Base-by-base conservation (phyloP, 1,140 invertebrate species). In the Aradophagus sp. region DNA sequence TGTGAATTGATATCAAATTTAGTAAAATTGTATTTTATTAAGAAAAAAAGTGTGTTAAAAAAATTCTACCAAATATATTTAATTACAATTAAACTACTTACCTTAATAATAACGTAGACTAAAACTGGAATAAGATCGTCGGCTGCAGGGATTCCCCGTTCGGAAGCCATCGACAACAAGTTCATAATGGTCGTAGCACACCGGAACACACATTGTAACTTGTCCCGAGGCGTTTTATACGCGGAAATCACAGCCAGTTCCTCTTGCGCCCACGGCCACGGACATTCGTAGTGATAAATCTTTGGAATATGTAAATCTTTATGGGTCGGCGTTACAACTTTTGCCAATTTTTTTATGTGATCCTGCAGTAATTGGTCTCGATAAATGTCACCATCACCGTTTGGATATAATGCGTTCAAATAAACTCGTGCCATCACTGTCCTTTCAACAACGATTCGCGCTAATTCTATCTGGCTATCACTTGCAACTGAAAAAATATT, bases 61-160 rank as follows among this genome's bases (percentile, higher is more conserved):
- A n/a, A n/a, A n/a, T n/a, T n/a, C n/a, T n/a, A n/a, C n/a, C n/a
- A n/a, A n/a, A n/a, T n/a, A n/a, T n/a, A n/a, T n/a, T n/a, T n/a
- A n/a, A n/a, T n/a, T 23, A 23, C 58, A 32, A 32, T 2, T 17
- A 13, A 16, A 7, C 12, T 13, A 74, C 69, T 86, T 84, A 94
- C 93, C 90, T 96, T 97, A 62, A 99, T 96, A 45, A 99, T 91
- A 42, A 99, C 95, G 85, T 94, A 99, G 26, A 99, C 96, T 31
- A 99, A 89, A 13, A 99, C 96, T 7, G 98, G 98, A 77, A 97
- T 94, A 72, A 99, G 90, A 87, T 99, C 97, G 85, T 99, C 98
- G 1, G 98, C 97, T 14, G 97, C 93, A 8, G 97, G 95, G n/a
- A 94, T 91, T 1, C 90, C 89, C 70, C 92, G 91, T 63, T 90